Evolutionary conservation across 2,113 vertebrate species (phyloP).

Genomic region (Tychaedon coryphoeus): DNA sequence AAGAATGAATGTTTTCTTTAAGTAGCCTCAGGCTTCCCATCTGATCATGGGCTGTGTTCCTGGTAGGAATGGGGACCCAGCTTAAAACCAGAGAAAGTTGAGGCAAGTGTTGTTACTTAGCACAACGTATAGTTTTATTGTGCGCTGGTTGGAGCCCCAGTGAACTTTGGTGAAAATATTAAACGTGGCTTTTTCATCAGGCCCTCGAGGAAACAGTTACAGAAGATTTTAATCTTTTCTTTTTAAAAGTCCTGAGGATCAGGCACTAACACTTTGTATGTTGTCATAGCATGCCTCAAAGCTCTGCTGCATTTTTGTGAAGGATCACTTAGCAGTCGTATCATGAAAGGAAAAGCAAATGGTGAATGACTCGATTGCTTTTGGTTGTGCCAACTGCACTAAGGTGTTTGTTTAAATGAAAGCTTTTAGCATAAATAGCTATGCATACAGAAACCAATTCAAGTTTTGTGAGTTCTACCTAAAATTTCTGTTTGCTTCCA

Average conservation of each 20-base stretch:
- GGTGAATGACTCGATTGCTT: background rate
- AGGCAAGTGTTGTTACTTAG: background rate
- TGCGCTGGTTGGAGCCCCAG: background rate
- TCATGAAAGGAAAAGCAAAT: conserved; percentile 17
- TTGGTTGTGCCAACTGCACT: background rate
- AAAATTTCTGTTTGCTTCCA: background rate
- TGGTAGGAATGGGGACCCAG: background rate
- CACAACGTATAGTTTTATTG: background rate
- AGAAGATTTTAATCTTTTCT: background rate
- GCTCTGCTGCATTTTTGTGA: background rate
- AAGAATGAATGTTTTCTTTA: background rate
- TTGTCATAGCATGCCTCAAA: background rate
- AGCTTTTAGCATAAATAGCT: conserved; percentile 29
- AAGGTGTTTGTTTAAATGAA: conserved; percentile 37
- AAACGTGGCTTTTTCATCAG: background rate
- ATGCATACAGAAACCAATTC: conserved; percentile 2
- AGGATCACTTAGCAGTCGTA: background rate
- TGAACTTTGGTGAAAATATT: background rate
- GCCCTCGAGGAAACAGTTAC: background rate
- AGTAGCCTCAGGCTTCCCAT: conserved; percentile 29
- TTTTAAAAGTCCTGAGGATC: background rate
- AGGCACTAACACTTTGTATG: background rate
- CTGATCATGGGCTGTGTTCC: background rate
- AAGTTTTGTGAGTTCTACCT: conserved; percentile 18
- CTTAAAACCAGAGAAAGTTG: background rate